phyloP scores from a whole-genome alignment of 2,888 invertebrate species.

The Podotricha telesiphe region DNA sequence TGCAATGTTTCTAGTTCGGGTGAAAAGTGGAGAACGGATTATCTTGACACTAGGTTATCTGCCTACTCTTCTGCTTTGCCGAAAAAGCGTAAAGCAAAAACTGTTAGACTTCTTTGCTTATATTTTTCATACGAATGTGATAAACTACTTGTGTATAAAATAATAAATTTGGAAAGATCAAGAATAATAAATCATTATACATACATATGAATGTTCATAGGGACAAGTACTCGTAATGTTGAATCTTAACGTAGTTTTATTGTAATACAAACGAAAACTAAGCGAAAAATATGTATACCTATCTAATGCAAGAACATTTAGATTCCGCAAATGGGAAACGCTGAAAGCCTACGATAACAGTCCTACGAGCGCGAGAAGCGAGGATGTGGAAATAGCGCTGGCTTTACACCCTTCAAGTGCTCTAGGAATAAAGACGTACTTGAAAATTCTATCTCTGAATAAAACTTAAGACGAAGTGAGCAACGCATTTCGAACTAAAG shows the following conservation, averaged over 20 bases:
- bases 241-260: neutral
- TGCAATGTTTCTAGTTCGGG: too few relatives aligned
- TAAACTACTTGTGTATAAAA: too few relatives aligned
- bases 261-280: neutral
- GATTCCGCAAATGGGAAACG: constrained; percentile 13
- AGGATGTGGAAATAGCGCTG: constrained; percentile 38
- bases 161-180: too few relatives aligned
- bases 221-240: neutral
- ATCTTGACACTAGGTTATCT: too few relatives aligned
- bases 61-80: too few relatives aligned
- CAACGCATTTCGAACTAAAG: constrained; percentile 25
- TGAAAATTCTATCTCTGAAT: constrained; percentile 41
- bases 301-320: neutral
- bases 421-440: constrained; percentile 44
- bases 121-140: too few relatives aligned
- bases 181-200: too few relatives aligned
- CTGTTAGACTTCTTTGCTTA: too few relatives aligned
- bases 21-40: too few relatives aligned
- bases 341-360: constrained; percentile 38
- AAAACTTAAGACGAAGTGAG: constrained; percentile 36
- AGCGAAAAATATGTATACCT: neutral
- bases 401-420: constrained; percentile 38
- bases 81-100: too few relatives aligned
- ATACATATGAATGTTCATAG: too few relatives aligned
- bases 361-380: constrained; percentile 23